A percentile compares a stretch with the other conserved stretches of the same genome.
Evolutionary conservation across 1,140 invertebrate species (phyloP).

Genomic region (Zaprionus nigranus): DNA sequence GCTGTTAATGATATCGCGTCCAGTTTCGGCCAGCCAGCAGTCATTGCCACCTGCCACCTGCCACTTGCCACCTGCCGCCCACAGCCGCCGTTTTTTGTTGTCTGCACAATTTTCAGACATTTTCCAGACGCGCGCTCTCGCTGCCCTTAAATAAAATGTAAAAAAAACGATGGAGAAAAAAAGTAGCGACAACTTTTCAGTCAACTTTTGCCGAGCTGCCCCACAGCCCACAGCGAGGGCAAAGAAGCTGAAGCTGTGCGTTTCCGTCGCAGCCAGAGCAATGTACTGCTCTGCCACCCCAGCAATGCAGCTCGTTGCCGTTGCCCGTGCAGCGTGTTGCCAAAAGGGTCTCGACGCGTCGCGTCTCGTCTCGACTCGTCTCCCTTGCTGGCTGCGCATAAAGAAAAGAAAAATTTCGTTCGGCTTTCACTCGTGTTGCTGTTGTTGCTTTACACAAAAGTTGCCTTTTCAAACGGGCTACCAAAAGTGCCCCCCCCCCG

Average conservation of each 20-base stretch:
- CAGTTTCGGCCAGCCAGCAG: slow-evolving; percentile 63
- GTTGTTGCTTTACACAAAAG: slow-evolving; percentile 61
- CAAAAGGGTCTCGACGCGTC: slow-evolving; percentile 64
- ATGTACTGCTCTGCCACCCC: slow-evolving; percentile 57
- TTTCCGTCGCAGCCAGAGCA: slow-evolving; percentile 64
- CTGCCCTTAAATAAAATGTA: slow-evolving; percentile 46
- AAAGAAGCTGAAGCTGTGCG: slow-evolving; percentile 71
- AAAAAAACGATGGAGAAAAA: slow-evolving; percentile 35
- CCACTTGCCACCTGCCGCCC: slow-evolving; percentile 53
- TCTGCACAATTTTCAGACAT: slow-evolving; percentile 81
- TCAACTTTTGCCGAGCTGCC: slow-evolving; percentile 68
- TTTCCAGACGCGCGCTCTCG: slow-evolving; percentile 74
- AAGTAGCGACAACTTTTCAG: slow-evolving; percentile 68
- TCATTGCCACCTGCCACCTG: slow-evolving; percentile 43
- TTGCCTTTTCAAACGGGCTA: slow-evolving; percentile 72
- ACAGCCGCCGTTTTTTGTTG: slow-evolving; percentile 46
- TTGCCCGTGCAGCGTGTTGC: slow-evolving; percentile 28
- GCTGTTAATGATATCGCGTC: slow-evolving; percentile 61
- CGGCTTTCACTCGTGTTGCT: slow-evolving; percentile 61
- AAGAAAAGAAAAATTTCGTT: slow-evolving; percentile 81
- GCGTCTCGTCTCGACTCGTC: slow-evolving; percentile 44
- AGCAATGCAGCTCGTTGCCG: background rate
- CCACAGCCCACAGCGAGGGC: slow-evolving; percentile 63
- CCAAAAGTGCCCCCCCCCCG: slow-evolving; percentile 49
- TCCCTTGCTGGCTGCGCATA: slow-evolving; percentile 62